These are phyloP conservation scores for Gonatopus flavifemur DNA, from an alignment of 1,140 invertebrate species.

Conservation along the genomic window DNA sequence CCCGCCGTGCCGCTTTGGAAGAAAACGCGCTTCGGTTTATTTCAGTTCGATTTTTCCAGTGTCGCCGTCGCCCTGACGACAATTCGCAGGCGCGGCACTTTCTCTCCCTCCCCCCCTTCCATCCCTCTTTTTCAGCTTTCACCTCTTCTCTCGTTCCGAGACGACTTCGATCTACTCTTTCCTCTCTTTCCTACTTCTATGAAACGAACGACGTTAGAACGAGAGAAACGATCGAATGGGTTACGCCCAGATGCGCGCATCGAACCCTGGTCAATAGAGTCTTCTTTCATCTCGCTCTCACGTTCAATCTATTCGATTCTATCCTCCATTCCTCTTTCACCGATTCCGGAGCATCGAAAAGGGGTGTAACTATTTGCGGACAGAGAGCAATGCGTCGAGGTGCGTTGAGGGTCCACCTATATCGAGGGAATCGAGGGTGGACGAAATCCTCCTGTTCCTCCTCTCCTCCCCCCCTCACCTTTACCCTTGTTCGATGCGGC, in stretches of 20 bases:
- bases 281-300: conserved; percentile 41
- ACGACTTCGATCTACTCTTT: conserved; percentile 30
- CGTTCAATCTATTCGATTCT: conserved; percentile 23
- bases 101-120: conserved; percentile 21
- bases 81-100: conserved; percentile 57
- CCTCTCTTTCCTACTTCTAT: conserved; percentile 30
- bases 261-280: conserved; percentile 59
- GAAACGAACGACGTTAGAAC: conserved; percentile 14
- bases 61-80: conserved; percentile 55
- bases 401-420: conserved; percentile 52
- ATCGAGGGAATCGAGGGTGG: conserved; percentile 44
- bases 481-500: too few species aligned
- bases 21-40: conserved; percentile 57
- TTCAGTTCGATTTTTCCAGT: conserved; percentile 59
- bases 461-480: too few species aligned
- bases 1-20: too few species aligned
- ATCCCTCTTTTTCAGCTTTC: conserved; percentile 21
- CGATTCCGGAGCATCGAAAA: conserved; percentile 15
- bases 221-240: conserved; percentile 51
- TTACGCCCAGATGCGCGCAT: conserved; percentile 61
- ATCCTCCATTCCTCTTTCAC: conserved; percentile 10
- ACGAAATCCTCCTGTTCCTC: too few species aligned
- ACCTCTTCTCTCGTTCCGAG: conserved; percentile 15
- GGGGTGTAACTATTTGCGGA: conserved; percentile 16
- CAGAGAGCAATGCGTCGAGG: conserved; percentile 44